Evolutionary conservation across 2,888 invertebrate genomes (phyloP), one percentile per base, ranked within the genome.

Genomic region (Beris chalybata): DNA sequence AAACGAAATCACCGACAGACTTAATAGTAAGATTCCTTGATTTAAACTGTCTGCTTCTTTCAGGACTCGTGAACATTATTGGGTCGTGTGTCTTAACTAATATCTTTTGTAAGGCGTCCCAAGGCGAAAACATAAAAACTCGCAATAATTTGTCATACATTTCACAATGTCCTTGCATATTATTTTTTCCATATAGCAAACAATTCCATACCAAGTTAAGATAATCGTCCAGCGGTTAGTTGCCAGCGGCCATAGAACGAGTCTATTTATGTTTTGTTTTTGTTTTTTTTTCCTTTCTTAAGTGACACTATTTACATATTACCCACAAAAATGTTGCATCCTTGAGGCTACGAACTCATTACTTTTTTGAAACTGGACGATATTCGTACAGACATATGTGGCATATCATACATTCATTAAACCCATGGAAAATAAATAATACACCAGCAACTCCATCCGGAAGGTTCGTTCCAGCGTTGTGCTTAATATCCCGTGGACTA

Each of bases 221-320:
- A 59, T 59, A 59, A 59, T 59, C 48, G 59, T 32, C 32, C 31
- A n/a, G 38, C 9, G 9, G 30, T 29, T 57, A 44, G 22, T 30
- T 31, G 48, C 59, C 30, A 7, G n/a, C 48, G 59, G 59, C 59
- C 48, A 31, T 47, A 59, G 48, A 59, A 58, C 45, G 45, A 45
- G 58, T 31, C n/a, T 59, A 59, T 59, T 48, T 59, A 48, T 47
- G 48, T 48, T 12, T n/a, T 32, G 5, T 38, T 38, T 38, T 32
- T 32, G 4, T 7, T 7, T 7, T 7, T 9, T 7, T 38, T 38
- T 38, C 38, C 9, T 38, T 38, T 31, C 32, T 63, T 58, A 67
- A 67, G 64, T 67, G 67, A 67, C 67, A 67, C 64, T 64, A 64
- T 67, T 67, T 67, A 57, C 64, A 67, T 67, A 64, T 67, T 67